Evolutionary conservation across 1,140 invertebrate species (phyloP), one percentile per base, ranked within the genome.

Genomic region (Aleiodes sp.): DNA sequence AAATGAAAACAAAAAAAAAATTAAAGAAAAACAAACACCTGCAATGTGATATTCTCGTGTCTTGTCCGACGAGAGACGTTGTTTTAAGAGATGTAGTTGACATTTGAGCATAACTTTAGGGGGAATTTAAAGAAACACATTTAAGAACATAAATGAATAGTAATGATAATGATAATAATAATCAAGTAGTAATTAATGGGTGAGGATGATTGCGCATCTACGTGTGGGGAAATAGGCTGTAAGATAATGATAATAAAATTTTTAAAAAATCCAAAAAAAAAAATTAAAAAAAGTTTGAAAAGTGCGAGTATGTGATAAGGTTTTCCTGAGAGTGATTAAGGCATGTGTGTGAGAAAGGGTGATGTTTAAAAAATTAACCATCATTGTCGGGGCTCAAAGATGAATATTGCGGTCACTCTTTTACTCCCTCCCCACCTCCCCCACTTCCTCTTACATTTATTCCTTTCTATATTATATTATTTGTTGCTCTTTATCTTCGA

Each of bases 31-130:
- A 68, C 68, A 79, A 75, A 85, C 80, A 82, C 79, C 79, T 77
- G 78, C 79, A 83, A 82, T 85, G 83, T 85, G 82, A 85, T 85
- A 85, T 83, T 85, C 83, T 85, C 82, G 83, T 85, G 83, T 85
- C 82, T 85, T 85, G 83, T 85, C 80, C 75, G 78, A 85, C 82
- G 80, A 82, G 81, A 84, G 81, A 82, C 80, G 80, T 83, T 84
- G 78, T 82, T 80, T 74, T 77, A 81, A 84, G 79, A n/a, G 76
- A 80, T 80, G 80, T 80, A 83, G 74, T 77, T 78, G 75, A 76
- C 76, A 77, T 78, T 80, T 81, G 73, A 66, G 70, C 65, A 68
- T 79, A 80, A 76, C 60, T 69, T 67, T 70, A 71, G 24, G 72
- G 65, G 52, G 19, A 68, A n/a, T n/a, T n/a, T n/a, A n/a, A n/a